Evolutionary conservation across 1,140 invertebrate species (phyloP), one percentile per base, ranked within the genome.

Genomic region (Listronotus oregonensis): DNA sequence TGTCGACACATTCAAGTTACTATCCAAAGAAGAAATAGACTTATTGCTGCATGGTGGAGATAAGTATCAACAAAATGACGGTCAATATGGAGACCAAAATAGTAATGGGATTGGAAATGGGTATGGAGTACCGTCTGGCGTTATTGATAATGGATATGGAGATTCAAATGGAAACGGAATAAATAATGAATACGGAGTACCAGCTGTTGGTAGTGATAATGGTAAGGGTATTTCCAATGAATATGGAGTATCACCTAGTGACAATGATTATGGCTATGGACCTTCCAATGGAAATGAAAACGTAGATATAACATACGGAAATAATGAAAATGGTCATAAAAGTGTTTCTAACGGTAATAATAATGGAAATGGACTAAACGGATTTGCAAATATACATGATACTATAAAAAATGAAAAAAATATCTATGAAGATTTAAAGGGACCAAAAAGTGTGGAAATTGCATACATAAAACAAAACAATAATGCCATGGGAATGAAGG

Each of bases 1-100:
- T 40, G 66, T 72, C 6, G 71, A 75, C 6, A 66, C 70, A 31
- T 66, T 73, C 14, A 65, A 73, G 60, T 46, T 70, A 10, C 46
- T 75, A 32, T 59, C 70, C 6, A 72, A 72, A 60, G 70, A 75
- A 27, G 73, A 77, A 42, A 21, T 75, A 11, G 68, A 73, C 31
- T 11, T 61, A 9, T 59, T 73, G 10, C 52, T 73, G 3, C 66
- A 69, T 58, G 63, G 50, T 14, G 55, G 40, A 18, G 68, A 70
- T 32, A 70, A 64, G 11, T 70, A 63, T 17, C 66, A 70, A 58
- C 17, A 68, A 14, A 72, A 71, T 57, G 5, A 34, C 11, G 60
- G 10, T 27, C n/a, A 42, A 2, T 42, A 21, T 52, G 8, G 9
- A 17, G 11, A 32, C 32, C 5, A 12, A 52, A 52, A 32, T 37